Evolutionary conservation across 2,888 invertebrate genomes (phyloP).

Genomic region (Pollenia angustigena): DNA sequence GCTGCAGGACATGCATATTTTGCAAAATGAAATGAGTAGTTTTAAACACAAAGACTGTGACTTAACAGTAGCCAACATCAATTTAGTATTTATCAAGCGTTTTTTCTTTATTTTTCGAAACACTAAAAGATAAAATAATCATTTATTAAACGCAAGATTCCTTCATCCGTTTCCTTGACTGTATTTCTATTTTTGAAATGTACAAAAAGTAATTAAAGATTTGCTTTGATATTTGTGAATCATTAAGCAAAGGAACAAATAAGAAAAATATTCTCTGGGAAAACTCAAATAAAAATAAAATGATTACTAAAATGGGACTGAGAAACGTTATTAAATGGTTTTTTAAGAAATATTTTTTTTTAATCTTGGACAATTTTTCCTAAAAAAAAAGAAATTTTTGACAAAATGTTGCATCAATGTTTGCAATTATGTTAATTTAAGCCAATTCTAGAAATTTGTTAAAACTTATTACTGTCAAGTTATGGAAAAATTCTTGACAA

Average conservation of each 20-base stretch:
- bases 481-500: too few relatives aligned
- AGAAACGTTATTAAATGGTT: too few relatives aligned
- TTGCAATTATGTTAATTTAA: too few relatives aligned
- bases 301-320: background rate
- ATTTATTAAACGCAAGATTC: constrained; percentile 55
- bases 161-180: background rate
- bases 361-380: too few relatives aligned
- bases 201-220: constrained; percentile 41
- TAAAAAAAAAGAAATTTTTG: too few relatives aligned
- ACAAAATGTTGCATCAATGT: too few relatives aligned
- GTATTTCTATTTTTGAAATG: constrained; percentile 23
- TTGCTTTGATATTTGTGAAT: constrained; percentile 33
- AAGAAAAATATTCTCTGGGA: background rate
- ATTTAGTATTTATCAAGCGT: constrained; percentile 45
- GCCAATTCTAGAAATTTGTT: too few relatives aligned
- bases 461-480: too few relatives aligned
- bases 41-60: constrained; percentile 35
- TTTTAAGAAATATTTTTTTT: too few relatives aligned
- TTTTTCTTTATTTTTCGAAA: background rate
- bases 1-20: constrained; percentile 84
- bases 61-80: constrained; percentile 10
- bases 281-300: background rate
- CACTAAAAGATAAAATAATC: constrained; percentile 50
- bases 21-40: constrained; percentile 77
- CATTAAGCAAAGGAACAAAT: background rate